These are phyloP conservation scores for Buathra laborator DNA, from an alignment of 2,888 invertebrate species.

Conservation along the genomic window DNA sequence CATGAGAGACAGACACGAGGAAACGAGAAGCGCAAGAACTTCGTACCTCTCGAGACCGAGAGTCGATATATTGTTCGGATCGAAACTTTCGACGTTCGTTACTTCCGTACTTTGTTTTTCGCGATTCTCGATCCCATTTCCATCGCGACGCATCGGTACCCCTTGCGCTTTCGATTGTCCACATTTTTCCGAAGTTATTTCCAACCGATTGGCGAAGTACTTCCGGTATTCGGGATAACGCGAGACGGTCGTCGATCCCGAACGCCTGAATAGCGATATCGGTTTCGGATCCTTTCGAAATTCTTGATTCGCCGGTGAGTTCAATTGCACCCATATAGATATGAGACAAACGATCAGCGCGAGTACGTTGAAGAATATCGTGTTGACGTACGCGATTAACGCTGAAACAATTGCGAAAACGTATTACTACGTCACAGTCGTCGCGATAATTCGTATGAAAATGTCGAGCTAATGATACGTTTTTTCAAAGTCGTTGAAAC, in stretches of 20 bases:
- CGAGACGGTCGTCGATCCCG: constrained; percentile 40
- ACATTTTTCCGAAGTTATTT: constrained; percentile 35
- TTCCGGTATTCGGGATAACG: constrained; percentile 62
- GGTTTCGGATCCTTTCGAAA: constrained; percentile 13
- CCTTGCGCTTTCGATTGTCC: constrained; percentile 9
- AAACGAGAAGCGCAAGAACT: constrained; percentile 74
- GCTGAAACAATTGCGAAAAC: constrained; percentile 65
- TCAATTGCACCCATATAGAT: constrained; percentile 76
- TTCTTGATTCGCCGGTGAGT: constrained; percentile 54
- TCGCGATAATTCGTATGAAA: neutral
- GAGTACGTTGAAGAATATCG: constrained; percentile 75
- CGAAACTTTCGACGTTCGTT: constrained; percentile 35
- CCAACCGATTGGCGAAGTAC: constrained; percentile 45
- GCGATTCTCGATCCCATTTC: constrained; percentile 19
- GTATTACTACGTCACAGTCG: neutral
- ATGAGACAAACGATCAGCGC: constrained; percentile 76
- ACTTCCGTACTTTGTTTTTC: constrained; percentile 9
- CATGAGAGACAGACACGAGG: constrained; percentile 71
- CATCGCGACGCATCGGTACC: constrained; percentile 9
- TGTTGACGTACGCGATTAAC: constrained; percentile 74
- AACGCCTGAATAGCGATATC: constrained; percentile 46
- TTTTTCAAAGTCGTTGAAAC: neutral
- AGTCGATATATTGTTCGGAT: constrained; percentile 53
- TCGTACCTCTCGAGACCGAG: constrained; percentile 76
- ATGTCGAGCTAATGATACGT: neutral